Conservation (phyloP, 1,140 invertebrate species). For the Micrasema minimum region DNA sequence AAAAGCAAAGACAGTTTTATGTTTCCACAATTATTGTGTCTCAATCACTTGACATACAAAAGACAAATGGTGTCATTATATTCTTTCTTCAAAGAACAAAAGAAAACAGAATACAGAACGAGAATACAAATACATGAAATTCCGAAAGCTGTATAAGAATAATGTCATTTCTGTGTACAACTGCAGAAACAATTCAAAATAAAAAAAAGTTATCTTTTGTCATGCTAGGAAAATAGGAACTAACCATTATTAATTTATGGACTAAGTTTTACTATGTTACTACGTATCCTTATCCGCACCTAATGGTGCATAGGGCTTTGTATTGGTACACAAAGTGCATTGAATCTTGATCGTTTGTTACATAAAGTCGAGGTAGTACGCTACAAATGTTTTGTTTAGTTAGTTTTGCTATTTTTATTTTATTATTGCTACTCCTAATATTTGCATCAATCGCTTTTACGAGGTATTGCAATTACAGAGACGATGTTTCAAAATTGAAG, state of each 20-base stretch:
- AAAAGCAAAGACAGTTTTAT: conserved; percentile 13
- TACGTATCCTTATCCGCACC: too few relatives aligned
- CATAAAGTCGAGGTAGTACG: neutral
- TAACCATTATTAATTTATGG: neutral
- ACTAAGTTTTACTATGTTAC: neutral
- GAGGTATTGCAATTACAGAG: too few relatives aligned
- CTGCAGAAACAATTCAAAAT: neutral
- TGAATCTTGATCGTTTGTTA: too few relatives aligned
- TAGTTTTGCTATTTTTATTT: neutral
- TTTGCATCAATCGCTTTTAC: too few relatives aligned
- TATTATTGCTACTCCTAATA: neutral
- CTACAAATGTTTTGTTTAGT: neutral
- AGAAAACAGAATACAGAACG: neutral
- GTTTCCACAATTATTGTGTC: conserved; percentile 30
- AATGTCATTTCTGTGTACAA: neutral
- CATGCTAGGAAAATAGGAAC: neutral
- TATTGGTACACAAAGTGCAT: too few relatives aligned
- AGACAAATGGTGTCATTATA: conserved; percentile 35
- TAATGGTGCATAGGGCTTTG: too few relatives aligned
- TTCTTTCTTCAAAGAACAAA: conserved; percentile 12
- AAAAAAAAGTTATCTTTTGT: neutral
- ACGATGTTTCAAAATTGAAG: too few relatives aligned
- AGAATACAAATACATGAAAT: conserved; percentile 5
- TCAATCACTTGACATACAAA: conserved; percentile 27
- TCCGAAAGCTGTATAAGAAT: conserved; percentile 17